phyloP scores from a whole-genome alignment of 2,888 invertebrate genomes.

The Ctenicera cuprea region DNA sequence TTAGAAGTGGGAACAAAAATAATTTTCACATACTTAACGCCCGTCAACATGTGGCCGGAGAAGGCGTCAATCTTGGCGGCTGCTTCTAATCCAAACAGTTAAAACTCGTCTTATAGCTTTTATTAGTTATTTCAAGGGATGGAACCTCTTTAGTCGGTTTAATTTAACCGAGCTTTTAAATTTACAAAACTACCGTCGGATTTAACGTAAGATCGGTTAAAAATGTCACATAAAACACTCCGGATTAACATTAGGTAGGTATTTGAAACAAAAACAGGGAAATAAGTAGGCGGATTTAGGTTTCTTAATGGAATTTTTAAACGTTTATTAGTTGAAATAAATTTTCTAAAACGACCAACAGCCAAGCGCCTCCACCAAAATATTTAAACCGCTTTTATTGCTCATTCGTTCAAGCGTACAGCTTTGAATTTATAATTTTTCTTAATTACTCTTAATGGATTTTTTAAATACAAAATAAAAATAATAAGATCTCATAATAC shows the following conservation, averaged over 20 bases:
- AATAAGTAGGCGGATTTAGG: background rate
- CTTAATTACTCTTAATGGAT: too few species aligned
- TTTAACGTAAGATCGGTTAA: background rate
- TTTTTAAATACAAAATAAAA: too few species aligned
- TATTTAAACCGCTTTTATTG: background rate
- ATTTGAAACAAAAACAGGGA: slow-evolving; percentile 2
- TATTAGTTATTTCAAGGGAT: slow-evolving; percentile 15
- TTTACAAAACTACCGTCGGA: slow-evolving; percentile 4
- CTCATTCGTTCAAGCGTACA: too few species aligned
- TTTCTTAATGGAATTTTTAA: slow-evolving; percentile 29
- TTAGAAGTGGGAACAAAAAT: slow-evolving; percentile 23
- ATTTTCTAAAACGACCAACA: slow-evolving; percentile 3
- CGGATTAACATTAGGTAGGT: background rate
- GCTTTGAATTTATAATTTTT: too few species aligned
- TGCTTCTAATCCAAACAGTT: background rate
- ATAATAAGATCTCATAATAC: too few species aligned
- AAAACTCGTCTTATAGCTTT: slow-evolving; percentile 13
- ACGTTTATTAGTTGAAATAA: background rate
- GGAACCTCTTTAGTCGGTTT: background rate
- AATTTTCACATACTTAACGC: slow-evolving; percentile 26
- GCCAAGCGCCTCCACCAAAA: slow-evolving; percentile 1
- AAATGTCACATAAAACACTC: slow-evolving; percentile 9
- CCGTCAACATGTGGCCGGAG: slow-evolving; percentile 24
- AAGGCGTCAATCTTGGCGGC: slow-evolving; percentile 15
- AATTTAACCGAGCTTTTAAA: slow-evolving; percentile 1